Evolutionary conservation across 2,797 vertebrate genomes (phyloP).

Genomic region (Echiichthys vipera): DNA sequence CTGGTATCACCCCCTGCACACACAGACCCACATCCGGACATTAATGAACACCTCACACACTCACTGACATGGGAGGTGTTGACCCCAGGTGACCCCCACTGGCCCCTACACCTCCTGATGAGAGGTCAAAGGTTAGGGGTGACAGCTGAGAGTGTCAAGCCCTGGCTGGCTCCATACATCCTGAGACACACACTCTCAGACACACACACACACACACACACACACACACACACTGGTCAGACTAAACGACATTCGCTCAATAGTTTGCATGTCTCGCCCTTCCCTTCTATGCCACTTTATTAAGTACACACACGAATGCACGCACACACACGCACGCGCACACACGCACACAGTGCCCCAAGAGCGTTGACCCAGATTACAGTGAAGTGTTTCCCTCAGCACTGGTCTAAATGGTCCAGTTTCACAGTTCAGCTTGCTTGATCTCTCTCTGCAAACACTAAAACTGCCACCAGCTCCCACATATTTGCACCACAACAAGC

Average conservation of each 20-base stretch:
- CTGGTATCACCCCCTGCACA: neutral
- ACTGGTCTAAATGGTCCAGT: conserved; percentile 29
- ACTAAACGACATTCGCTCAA: conserved; percentile 31
- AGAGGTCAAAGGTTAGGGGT: conserved; percentile 67
- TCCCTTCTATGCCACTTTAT: conserved; percentile 19
- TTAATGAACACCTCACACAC: conserved; percentile 59
- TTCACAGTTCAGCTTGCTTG: conserved; percentile 15
- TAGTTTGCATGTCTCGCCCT: conserved; percentile 9
- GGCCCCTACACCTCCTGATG: conserved; percentile 47
- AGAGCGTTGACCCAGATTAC: conserved; percentile 47
- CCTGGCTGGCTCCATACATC: conserved; percentile 57
- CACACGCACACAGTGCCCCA: conserved; percentile 9
- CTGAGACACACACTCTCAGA: conserved; percentile 15
- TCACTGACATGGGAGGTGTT: conserved; percentile 39
- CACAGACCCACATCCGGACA: conserved; percentile 14
- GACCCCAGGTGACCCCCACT: conserved; percentile 51
- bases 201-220: conserved; percentile 13
- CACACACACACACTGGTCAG: conserved; percentile 21
- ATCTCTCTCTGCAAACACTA: neutral
- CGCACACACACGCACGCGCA: conserved; percentile 8
- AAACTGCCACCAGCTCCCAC: conserved; percentile 16
- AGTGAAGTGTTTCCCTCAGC: conserved; percentile 44
- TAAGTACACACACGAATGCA: neutral
- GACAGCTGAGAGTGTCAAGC: conserved; percentile 64
- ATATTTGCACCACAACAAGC: too few species aligned